phyloP scores from a whole-genome alignment of 2,113 vertebrate genomes.

The Aegithalos caudatus region DNA sequence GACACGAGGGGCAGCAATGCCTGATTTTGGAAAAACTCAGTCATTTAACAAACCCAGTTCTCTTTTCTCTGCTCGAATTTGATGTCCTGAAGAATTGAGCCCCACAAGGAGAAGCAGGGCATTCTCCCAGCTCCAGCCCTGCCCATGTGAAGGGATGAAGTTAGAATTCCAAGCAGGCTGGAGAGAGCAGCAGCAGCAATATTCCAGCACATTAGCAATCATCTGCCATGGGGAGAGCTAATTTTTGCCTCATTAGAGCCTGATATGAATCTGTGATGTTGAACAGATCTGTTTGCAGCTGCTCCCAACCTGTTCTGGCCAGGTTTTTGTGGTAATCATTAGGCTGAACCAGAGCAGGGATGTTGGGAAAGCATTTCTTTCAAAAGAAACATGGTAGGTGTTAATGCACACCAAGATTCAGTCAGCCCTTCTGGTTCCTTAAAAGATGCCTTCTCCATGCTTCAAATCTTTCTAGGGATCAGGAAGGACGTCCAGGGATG shows the following conservation, averaged over 20 bases:
- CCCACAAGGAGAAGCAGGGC: background rate
- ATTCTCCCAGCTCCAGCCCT: background rate
- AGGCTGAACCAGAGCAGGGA: background rate
- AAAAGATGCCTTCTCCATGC: background rate
- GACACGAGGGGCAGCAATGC: background rate
- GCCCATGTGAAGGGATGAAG: background rate
- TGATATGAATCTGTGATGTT: background rate
- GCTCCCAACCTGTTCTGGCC: background rate
- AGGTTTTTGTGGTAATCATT: background rate
- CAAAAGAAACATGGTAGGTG: background rate
- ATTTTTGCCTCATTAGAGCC: slow-evolving; percentile 23
- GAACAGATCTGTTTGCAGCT: background rate
- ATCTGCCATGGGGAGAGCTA: background rate
- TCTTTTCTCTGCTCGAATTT: background rate
- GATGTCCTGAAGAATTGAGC: background rate
- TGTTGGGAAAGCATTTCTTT: background rate
- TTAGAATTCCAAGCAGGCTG: background rate
- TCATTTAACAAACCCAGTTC: background rate
- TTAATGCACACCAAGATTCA: background rate
- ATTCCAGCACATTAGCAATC: slow-evolving; percentile 11
- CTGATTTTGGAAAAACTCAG: background rate
- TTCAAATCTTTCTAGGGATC: background rate
- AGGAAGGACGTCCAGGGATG: background rate
- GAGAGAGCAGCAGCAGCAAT: background rate
- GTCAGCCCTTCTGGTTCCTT: background rate